Evolutionary conservation across 2,888 invertebrate species (phyloP).

Genomic region (Operophtera brumata): DNA sequence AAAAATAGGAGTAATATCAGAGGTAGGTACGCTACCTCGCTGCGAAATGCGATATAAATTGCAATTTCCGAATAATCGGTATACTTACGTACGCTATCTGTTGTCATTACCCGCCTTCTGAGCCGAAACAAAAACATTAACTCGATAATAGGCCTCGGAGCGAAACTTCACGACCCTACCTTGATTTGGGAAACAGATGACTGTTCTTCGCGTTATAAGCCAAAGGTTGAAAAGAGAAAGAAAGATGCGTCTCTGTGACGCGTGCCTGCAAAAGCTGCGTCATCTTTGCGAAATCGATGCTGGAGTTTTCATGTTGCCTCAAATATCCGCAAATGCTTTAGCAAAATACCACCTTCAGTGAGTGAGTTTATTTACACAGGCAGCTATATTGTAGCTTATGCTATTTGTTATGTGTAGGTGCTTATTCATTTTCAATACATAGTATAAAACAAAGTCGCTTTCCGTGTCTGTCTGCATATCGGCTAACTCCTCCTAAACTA

Average conservation of each 20-base stretch:
- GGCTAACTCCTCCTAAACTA: no score
- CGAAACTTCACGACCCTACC: slow-evolving; percentile 20
- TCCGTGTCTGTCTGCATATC: no score
- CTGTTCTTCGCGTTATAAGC: slow-evolving; percentile 25
- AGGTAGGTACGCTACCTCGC: no score
- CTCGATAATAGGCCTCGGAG: slow-evolving; percentile 25
- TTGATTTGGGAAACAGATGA: slow-evolving; percentile 29
- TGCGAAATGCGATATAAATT: no score
- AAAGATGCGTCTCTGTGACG: slow-evolving; percentile 16
- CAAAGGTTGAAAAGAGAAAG: slow-evolving; percentile 27
- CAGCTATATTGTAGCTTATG: not conserved
- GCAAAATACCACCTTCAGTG: not conserved
- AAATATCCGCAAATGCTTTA: not conserved
- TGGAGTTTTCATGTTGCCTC: slow-evolving; percentile 13
- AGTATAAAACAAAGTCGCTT: no score
- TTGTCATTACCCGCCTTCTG: slow-evolving; percentile 26
- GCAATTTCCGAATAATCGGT: no score
- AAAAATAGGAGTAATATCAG: no score
- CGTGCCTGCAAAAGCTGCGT: slow-evolving; percentile 23
- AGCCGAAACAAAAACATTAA: slow-evolving; percentile 32
- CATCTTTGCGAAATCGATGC: slow-evolving; percentile 23
- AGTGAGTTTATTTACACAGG: not conserved
- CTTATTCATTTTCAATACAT: no score
- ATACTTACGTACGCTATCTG: slow-evolving; percentile 10
- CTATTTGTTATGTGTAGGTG: not conserved